Percentiles rank a stretch among this genome's conserved stretches.
Evolutionary conservation across 2,797 vertebrate genomes (phyloP).

Genomic region (Acestrorhynchus altus): DNA sequence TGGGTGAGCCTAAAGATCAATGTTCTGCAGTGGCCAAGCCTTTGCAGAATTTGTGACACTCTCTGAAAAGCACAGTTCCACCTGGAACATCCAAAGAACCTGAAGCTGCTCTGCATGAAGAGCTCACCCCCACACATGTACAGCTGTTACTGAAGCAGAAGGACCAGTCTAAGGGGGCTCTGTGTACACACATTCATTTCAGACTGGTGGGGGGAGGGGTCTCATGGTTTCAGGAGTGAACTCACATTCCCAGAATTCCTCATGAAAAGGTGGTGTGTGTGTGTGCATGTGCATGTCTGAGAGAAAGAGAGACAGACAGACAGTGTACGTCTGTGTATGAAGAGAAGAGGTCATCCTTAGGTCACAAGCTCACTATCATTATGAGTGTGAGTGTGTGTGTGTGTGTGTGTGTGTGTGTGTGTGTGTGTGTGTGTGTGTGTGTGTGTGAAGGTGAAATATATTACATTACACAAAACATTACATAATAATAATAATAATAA

Average conservation of each 20-base stretch:
- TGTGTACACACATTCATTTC: background rate
- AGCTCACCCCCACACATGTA: too few species aligned
- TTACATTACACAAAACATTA: too few species aligned
- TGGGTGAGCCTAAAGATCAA: too few species aligned
- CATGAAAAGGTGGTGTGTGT: constrained; percentile 3
- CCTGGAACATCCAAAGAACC: too few species aligned
- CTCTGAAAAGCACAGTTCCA: too few species aligned
- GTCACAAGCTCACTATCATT: constrained; percentile 12
- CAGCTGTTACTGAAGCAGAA: too few species aligned
- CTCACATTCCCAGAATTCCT: background rate
- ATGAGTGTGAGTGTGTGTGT: background rate
- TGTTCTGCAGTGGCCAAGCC: too few species aligned
- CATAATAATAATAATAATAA: too few species aligned
- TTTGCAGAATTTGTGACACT: too few species aligned
- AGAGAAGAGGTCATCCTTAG: background rate
- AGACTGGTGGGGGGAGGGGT: background rate
- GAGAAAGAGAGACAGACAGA: background rate
- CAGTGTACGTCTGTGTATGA: constrained; percentile 4
- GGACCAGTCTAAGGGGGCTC: too few species aligned
- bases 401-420: constrained; percentile 33
- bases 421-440: constrained; percentile 33
- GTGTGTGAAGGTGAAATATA: too few species aligned
- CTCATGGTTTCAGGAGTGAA: background rate
- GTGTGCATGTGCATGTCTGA: background rate
- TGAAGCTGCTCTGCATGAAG: too few species aligned